These are phyloP conservation scores for Scleropages formosus DNA, from an alignment of 2,797 vertebrate species.

Conservation along the genomic window DNA sequence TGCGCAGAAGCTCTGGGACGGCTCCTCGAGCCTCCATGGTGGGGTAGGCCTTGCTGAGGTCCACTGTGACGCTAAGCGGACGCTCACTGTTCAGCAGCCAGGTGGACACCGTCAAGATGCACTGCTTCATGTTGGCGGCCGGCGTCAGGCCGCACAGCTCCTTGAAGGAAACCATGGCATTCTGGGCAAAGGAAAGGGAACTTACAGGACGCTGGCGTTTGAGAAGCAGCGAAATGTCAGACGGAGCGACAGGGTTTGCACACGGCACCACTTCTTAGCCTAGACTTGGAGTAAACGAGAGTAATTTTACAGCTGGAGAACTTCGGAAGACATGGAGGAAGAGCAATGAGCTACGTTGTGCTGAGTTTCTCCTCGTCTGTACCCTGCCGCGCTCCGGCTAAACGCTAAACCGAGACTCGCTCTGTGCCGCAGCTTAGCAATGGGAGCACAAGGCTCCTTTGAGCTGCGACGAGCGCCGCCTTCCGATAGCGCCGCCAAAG, in stretches of 20 bases:
- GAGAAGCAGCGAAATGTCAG: conserved; percentile 28
- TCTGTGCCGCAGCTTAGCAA: neutral
- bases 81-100: conserved; percentile 87
- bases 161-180: conserved; percentile 89
- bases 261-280: too few species aligned
- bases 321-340: too few species aligned
- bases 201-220: too few species aligned
- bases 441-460: conserved; percentile 21
- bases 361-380: too few species aligned
- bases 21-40: conserved; percentile 85
- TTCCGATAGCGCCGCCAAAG: conserved; percentile 1
- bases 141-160: conserved; percentile 85
- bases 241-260: neutral
- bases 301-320: too few species aligned
- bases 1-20: conserved; percentile 84
- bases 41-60: conserved; percentile 83
- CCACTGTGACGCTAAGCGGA: conserved; percentile 72
- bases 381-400: too few species aligned
- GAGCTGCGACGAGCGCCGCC: neutral
- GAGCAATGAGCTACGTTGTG: too few species aligned
- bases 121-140: conserved; percentile 86
- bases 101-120: conserved; percentile 82
- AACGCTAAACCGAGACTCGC: conserved; percentile 20
- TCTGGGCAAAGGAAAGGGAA: too few species aligned
- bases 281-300: too few species aligned